Base-by-base conservation (phyloP, 2,113 vertebrate species). In the Gobiocypris rarus region DNA sequence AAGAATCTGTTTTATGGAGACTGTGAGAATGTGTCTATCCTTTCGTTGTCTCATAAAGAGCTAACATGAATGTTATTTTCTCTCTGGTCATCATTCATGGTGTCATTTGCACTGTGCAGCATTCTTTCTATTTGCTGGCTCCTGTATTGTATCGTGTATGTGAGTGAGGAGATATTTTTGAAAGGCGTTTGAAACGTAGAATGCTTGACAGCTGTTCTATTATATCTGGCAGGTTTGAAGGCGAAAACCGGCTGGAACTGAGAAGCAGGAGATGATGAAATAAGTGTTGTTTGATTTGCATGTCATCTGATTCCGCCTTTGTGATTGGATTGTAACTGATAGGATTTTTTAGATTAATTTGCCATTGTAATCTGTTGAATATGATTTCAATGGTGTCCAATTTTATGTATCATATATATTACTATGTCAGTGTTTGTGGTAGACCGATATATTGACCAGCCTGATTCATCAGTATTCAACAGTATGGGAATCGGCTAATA, bases 131-230 rank as follows among this genome's bases (percentile, higher is more conserved):
- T 38, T 56, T 38, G 10, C 34, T 0, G n/a, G 28, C 8, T 58
- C n/a, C 63, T 78, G 73, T 65, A 67, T 54, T 69, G 52, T 75
- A 3, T n/a, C 31, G 38, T 56, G 52, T 67, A 24, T 75, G 52
- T 83, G 63, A 63, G 34, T 28, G 73, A 15, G 67, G 45, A 83
- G 41, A 56, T 59, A 45, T 48, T 73, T 58, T 45, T 3, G 48
- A 65, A 67, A 79, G 28, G 26, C 15, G 50, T 80, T 41, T 67
- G 73, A 58, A 31, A 41, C 61, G 63, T 58, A 75, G 52, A 61
- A 74, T 74, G 65, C 56, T 54, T 83, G 87, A 85, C 75, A 88
- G 75, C 24, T 81, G 45, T 63, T 77, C 54, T 81, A 65, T 86
- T 67, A 81, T 70, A 58, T 78, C 59, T 79, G 74, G 77, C 67